Percentiles rank a stretch among this genome's conserved stretches.
Evolutionary conservation across 1,140 invertebrate genomes (phyloP).

Genomic region (Eufriesea mexicana): DNA sequence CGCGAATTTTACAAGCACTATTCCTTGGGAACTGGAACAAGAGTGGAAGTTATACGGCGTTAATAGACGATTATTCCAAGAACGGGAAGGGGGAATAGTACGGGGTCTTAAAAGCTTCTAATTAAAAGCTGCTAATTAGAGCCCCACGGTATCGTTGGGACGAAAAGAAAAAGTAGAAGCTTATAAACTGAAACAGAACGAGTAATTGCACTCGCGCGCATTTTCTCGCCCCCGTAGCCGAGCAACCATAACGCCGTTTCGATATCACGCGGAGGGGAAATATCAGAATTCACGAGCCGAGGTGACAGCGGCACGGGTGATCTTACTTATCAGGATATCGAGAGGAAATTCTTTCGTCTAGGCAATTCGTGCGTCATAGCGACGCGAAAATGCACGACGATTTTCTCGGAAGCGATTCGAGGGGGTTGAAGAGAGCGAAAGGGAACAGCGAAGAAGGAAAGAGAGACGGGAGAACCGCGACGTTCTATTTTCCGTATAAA

Average conservation of each 20-base stretch:
- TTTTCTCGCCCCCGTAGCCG: no score
- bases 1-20: not conserved
- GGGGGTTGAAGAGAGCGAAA: not conserved
- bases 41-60: not conserved
- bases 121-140: constrained; percentile 5
- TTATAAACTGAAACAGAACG: no score
- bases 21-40: not conserved
- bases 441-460: not conserved
- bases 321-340: constrained; percentile 15
- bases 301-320: constrained; percentile 1
- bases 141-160: not conserved
- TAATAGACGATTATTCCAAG: no score
- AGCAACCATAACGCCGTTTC: not conserved
- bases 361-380: not conserved
- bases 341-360: not conserved
- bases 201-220: no score
- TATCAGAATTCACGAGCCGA: not conserved
- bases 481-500: constrained; percentile 20
- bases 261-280: not conserved
- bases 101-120: no score
- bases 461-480: not conserved
- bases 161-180: no score
- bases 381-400: constrained; percentile 18
- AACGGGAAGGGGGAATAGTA: not conserved
- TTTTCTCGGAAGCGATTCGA: constrained; percentile 2